A percentile compares a stretch with the other conserved stretches of the same genome.
Evolutionary conservation across 2,113 vertebrate genomes (phyloP).

Genomic region (Ptyas mucosa): DNA sequence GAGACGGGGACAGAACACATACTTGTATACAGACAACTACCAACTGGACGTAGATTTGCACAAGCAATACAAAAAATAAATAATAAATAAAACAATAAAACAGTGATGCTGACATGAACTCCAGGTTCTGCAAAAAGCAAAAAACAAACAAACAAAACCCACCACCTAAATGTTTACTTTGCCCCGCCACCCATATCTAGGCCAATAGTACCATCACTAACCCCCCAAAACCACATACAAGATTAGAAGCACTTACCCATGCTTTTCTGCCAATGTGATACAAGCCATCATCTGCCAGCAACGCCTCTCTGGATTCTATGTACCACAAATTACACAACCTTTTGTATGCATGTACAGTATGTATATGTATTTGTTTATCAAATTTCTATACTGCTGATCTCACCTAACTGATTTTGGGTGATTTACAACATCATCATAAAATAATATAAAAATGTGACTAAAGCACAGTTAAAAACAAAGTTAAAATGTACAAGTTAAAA

Average conservation of each 20-base stretch:
- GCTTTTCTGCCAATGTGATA: background rate
- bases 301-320: too few species aligned
- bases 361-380: too few species aligned
- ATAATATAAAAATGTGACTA: too few species aligned
- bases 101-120: background rate
- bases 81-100: background rate
- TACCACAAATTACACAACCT: too few species aligned
- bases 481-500: too few species aligned
- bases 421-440: too few species aligned
- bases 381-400: too few species aligned
- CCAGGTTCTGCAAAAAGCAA: background rate
- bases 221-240: background rate
- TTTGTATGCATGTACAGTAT: too few species aligned
- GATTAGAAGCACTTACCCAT: background rate
- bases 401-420: too few species aligned
- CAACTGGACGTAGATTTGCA: background rate
- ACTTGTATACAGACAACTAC: background rate
- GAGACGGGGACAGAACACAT: too few species aligned
- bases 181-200: background rate
- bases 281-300: background rate
- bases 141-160: too few species aligned
- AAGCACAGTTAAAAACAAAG: too few species aligned
- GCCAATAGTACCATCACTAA: background rate
- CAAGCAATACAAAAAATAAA: background rate
- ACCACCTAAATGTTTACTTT: background rate